Conservation (phyloP, 2,113 vertebrate genomes). For the Pelecanoides urinatrix region DNA sequence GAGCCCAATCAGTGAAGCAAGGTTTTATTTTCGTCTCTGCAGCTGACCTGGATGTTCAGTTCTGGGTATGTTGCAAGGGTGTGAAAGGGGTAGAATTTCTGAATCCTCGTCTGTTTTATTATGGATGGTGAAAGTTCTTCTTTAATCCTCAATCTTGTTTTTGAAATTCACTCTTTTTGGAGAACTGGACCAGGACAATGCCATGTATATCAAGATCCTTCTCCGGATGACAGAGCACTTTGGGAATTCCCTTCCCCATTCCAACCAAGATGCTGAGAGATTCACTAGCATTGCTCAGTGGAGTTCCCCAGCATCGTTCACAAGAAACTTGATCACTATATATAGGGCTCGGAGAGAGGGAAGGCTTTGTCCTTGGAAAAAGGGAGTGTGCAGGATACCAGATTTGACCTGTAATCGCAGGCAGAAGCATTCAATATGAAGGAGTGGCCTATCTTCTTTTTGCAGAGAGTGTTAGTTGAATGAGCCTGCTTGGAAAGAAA, state of each 20-base stretch:
- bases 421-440: background rate
- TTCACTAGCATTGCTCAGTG: conserved; percentile 34
- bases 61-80: conserved; percentile 48
- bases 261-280: conserved; percentile 14
- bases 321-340: background rate
- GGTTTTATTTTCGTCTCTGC: conserved; percentile 58
- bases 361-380: conserved; percentile 38
- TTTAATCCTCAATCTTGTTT: background rate
- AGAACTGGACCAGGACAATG: background rate
- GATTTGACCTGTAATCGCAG: background rate
- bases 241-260: conserved; percentile 13
- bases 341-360: background rate
- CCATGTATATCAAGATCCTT: background rate
- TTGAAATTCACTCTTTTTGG: conserved; percentile 12
- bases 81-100: conserved; percentile 64
- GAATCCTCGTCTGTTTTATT: conserved; percentile 32
- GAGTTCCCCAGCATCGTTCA: conserved; percentile 37
- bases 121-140: conserved; percentile 17
- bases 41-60: conserved; percentile 68
- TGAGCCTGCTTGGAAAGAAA: background rate
- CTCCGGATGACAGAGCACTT: background rate
- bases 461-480: background rate
- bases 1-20: conserved; percentile 54
- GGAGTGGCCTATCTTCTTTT: background rate
- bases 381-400: background rate